phyloP scores from a whole-genome alignment of 2,888 invertebrate genomes.

The Lepetodrilus schrolli region DNA sequence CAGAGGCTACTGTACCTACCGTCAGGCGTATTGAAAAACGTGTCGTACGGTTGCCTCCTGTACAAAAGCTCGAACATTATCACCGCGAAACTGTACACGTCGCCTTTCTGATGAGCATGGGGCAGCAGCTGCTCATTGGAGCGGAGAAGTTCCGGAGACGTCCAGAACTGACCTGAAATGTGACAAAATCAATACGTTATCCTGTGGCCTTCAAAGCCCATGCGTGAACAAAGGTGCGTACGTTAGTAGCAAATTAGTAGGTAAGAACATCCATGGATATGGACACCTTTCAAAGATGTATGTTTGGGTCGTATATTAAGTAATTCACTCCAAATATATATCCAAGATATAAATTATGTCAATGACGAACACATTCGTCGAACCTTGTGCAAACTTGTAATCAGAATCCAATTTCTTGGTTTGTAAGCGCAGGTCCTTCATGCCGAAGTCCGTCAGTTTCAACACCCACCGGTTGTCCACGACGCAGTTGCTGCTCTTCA shows the following conservation, averaged over 20 bases:
- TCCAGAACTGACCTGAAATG: conserved; percentile 65
- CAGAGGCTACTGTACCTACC: conserved; percentile 35
- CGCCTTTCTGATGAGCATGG: conserved; percentile 50
- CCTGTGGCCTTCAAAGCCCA: too few species aligned
- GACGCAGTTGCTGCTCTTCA: conserved; percentile 88
- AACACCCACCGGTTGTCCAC: conserved; percentile 91
- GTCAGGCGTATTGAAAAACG: conserved; percentile 37
- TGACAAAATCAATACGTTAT: too few species aligned
- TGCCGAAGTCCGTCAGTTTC: conserved; percentile 88
- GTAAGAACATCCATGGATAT: too few species aligned
- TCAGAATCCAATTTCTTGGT: not conserved
- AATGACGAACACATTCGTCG: not conserved
- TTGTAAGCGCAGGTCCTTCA: conserved; percentile 67
- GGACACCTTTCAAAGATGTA: too few species aligned
- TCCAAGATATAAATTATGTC: not conserved
- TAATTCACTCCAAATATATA: not conserved
- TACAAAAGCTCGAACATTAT: conserved; percentile 60
- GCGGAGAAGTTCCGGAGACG: conserved; percentile 61
- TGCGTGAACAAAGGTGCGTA: too few species aligned
- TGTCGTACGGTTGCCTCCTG: conserved; percentile 48
- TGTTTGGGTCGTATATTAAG: too few species aligned
- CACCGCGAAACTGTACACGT: conserved; percentile 63
- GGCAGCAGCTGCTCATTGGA: not conserved
- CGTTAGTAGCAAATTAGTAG: too few species aligned
- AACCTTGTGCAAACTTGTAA: conserved; percentile 28